Evolutionary conservation across 2,113 vertebrate genomes (phyloP).

Genomic region (Neogobius melanostomus): DNA sequence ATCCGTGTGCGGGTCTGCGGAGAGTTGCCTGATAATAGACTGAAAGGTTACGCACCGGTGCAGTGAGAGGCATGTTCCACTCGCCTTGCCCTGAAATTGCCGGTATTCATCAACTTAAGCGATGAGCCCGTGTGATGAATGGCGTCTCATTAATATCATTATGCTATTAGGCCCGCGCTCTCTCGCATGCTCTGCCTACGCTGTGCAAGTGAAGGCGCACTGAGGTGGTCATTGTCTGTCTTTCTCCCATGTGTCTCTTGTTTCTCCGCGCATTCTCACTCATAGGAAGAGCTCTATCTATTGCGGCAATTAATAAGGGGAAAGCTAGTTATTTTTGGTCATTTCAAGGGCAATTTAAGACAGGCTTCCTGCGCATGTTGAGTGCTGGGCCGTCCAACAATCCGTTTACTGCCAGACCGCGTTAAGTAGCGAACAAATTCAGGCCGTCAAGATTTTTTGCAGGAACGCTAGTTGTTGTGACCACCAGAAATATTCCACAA

Average conservation of each 20-base stretch:
- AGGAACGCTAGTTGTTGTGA: no score
- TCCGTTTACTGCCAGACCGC: not conserved
- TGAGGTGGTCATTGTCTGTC: not conserved
- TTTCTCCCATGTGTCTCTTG: not conserved
- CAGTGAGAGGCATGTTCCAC: constrained; percentile 60
- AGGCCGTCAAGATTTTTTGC: no score
- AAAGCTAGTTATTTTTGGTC: not conserved
- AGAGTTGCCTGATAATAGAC: constrained; percentile 51
- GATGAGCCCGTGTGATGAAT: constrained; percentile 71
- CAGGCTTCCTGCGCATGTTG: not conserved
- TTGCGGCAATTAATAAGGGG: not conserved
- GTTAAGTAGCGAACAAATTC: no score
- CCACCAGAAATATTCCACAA: not conserved
- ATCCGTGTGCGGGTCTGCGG: constrained; percentile 26
- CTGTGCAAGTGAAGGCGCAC: constrained; percentile 2
- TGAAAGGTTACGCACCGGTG: constrained; percentile 60
- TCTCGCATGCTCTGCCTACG: constrained; percentile 16
- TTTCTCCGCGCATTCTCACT: constrained; percentile 2
- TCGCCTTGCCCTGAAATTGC: constrained; percentile 67
- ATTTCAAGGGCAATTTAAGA: not conserved
- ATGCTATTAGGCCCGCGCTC: constrained; percentile 53
- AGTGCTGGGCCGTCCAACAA: not conserved
- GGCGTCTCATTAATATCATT: constrained; percentile 71
- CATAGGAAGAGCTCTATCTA: not conserved
- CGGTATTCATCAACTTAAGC: constrained; percentile 73